Percentiles rank a stretch among this genome's conserved stretches.
Evolutionary conservation across 2,113 vertebrate species (phyloP).

Genomic region (Scopus umbretta): DNA sequence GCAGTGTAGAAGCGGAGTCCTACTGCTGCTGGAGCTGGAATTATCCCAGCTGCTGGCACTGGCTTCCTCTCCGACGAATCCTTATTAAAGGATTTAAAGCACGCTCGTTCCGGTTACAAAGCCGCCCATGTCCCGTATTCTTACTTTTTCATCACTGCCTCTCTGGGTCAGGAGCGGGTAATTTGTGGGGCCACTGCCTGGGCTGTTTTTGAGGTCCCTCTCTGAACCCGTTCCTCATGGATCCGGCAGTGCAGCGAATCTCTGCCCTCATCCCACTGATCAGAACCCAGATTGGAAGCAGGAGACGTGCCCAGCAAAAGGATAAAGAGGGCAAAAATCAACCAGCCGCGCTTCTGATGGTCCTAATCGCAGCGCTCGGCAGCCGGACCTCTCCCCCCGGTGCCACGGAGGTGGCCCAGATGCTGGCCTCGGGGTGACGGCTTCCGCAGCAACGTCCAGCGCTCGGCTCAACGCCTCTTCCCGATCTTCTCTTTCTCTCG

Average conservation of each 20-base stretch:
- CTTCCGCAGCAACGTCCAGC: rapidly evolving
- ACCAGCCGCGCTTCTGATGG: rapidly evolving
- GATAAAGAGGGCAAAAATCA: neutral
- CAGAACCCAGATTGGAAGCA: rapidly evolving
- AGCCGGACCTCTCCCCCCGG: neutral
- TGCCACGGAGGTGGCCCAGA: neutral
- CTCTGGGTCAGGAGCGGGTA: neutral
- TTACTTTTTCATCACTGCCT: neutral
- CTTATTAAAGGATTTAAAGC: conserved; percentile 22
- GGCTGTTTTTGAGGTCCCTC: neutral
- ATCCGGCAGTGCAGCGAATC: rapidly evolving
- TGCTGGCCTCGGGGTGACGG: neutral
- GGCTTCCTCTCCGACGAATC: neutral
- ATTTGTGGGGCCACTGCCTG: neutral
- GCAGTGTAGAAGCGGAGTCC: rapidly evolving
- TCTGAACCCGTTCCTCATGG: neutral
- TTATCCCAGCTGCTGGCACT: neutral
- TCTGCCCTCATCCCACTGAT: neutral
- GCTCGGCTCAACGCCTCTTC: neutral
- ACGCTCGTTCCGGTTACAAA: neutral
- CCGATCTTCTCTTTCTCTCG: rapidly evolving
- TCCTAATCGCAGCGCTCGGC: rapidly evolving
- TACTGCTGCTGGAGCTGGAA: neutral
- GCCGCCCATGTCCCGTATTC: neutral
- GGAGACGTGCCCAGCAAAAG: neutral